phyloP scores from a whole-genome alignment of 2,888 invertebrate genomes.

The Neoitamus cyanurus region DNA sequence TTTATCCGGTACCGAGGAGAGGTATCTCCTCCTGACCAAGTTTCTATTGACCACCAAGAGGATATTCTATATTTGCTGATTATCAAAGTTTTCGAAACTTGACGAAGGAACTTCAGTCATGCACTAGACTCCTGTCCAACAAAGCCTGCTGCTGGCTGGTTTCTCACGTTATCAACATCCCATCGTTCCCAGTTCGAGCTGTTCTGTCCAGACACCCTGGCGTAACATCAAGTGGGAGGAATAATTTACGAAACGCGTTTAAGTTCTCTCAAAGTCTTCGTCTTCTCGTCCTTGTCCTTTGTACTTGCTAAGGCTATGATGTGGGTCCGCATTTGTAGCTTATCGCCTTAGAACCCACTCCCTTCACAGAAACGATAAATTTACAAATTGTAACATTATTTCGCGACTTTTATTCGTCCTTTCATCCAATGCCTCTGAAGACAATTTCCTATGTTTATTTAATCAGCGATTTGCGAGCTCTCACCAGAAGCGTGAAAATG shows the following conservation, averaged over 20 bases:
- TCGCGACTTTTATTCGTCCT: not conserved
- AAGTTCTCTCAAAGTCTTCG: not conserved
- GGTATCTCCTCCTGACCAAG: not conserved
- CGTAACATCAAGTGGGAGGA: constrained; percentile 4
- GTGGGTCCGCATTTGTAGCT: not conserved
- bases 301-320: not conserved
- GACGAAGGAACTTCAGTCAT: not conserved
- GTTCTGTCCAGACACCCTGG: not conserved
- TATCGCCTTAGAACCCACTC: not conserved
- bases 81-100: not conserved
- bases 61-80: constrained; percentile 11
- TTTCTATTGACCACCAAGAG: constrained; percentile 13
- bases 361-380: not conserved
- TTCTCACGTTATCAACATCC: not conserved
- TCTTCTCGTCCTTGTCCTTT: not conserved
- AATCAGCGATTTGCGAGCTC: not conserved
- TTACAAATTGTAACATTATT: not conserved
- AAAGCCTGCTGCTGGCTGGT: not conserved
- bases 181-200: not conserved
- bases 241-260: not conserved
- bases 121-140: not conserved
- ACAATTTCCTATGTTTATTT: not conserved
- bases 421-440: not conserved
- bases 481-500: not conserved
- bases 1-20: too few species aligned